Base-by-base conservation (phyloP, 2,113 vertebrate species). In the Antechinus stuartii region DNA sequence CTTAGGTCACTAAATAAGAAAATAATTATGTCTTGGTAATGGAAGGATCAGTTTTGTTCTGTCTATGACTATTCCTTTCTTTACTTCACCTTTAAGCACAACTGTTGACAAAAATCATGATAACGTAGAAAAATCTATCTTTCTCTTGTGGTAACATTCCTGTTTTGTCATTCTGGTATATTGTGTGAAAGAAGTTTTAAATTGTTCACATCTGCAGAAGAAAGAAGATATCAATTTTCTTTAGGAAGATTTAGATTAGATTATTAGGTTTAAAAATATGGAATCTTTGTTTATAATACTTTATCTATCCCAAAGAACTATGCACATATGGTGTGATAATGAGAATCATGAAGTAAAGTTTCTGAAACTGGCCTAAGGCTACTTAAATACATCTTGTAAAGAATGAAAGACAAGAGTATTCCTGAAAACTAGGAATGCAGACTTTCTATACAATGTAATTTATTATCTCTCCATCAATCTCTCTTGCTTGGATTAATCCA, bases 21-120 rank as follows among this genome's bases (percentile, higher is more conserved):
- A 98, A 96, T 95, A 98, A 61, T 97, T 93, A 98, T 84, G 98
- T 97, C 94, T 98, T 98, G 95, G 54, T 97, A 97, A 97, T 97
- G 91, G 98, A 98, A 98, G 97, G 57, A 76, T 89, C 89, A 96
- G 84, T 1, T 92, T 98, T 98, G 96, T 47, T 95, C 97, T 97
- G 76, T 93, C 95, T 93, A 92, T 89, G 55, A 57, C 92, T 27
- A 2, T 93, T 57, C 95, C 26, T 49, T 46, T 93, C 92, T 91
- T 97, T 96, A 94, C 94, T 96, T 76, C 84, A 52, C 90, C 46
- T 93, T 95, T 92, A 95, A 54, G 95, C 0, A 49, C 0, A 95
- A 90, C 47, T 96, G 95, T n/a, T 97, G 94, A 90, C 27, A 94
- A 61, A 91, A 89, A 35, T 16, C 54, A 30, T 76, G 14, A 76